Evolutionary conservation across 2,888 invertebrate genomes (phyloP).

Genomic region (Rotaria magnacalcarata): DNA sequence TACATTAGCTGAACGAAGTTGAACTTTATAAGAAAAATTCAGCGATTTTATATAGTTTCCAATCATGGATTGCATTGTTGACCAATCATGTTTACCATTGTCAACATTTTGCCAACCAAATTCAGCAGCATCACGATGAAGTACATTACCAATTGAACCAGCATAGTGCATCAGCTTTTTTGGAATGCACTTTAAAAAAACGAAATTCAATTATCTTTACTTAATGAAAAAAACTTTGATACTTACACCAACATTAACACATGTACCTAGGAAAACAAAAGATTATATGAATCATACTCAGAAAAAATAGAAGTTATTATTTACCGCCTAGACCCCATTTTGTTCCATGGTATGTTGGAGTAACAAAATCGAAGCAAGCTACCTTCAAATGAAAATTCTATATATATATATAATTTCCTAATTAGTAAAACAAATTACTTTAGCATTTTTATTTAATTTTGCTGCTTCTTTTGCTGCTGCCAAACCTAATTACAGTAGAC

Average conservation of each 20-base stretch:
- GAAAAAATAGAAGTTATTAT: neutral
- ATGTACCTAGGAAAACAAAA: conserved; percentile 26
- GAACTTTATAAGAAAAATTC: conserved; percentile 63
- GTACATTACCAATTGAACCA: conserved; percentile 60
- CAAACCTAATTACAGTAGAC: conserved; percentile 62
- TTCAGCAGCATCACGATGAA: conserved; percentile 60
- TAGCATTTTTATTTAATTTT: conserved; percentile 2
- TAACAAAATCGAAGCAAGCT: conserved; percentile 65
- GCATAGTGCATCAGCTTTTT: conserved; percentile 64
- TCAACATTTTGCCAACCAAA: conserved; percentile 60
- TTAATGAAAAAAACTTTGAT: neutral
- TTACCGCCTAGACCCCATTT: conserved; percentile 69
- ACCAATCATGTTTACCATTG: conserved; percentile 48
- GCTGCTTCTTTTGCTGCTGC: conserved; percentile 75
- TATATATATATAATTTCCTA: too few species aligned
- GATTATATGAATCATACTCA: too few species aligned
- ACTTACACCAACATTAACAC: conserved; percentile 62
- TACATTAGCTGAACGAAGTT: conserved; percentile 60
- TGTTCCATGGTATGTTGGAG: conserved; percentile 65
- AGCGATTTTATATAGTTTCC: conserved; percentile 61
- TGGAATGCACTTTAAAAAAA: conserved; percentile 59
- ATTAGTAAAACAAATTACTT: neutral
- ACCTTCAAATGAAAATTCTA: conserved; percentile 52
- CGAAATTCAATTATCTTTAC: neutral
- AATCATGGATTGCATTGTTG: neutral